Base-by-base conservation (phyloP, 2,113 vertebrate species). In the Silurus asotus region DNA sequence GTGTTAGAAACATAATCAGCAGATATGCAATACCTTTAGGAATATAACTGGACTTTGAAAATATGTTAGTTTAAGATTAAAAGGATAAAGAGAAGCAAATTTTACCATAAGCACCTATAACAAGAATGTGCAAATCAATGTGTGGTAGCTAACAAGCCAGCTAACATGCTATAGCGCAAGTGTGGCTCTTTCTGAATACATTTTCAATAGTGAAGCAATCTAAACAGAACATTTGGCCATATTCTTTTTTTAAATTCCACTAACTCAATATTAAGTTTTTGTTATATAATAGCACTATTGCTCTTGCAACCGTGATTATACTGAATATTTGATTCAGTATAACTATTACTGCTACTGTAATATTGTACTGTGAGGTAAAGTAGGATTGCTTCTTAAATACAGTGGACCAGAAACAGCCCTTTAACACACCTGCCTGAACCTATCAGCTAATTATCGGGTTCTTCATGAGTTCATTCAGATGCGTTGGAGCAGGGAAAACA, bases 391-490 rank as follows among this genome's bases (percentile, higher is more conserved):
- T 5, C 28, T 80, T 19, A 80, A 61, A 48, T 80, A 48, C 28
- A 83, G 4, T 58, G 76, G 20, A 45, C 48, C 59, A 65, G 48
- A 87, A 72, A 51, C 70, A 25, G 49, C 28, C 45, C 48, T 28
- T 83, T 56, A 67, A 8, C 37, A 48, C 70, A 83, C 70, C 70
- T 55, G 59, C 53, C 20, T 65, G 37, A 64, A 64, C 48, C 64
- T 58, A 53, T 82, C 49, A 65, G 59, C 65, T 65, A 23, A 87
- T 82, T 75, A 67, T 28, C 28, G 58, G 20, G 51, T 4, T 62
- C 79, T 55, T 86, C 69, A 59, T 28, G 48, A 59, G 67, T 28
- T 55, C 37, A 82, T 49, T 74, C 48, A 11, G 69, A 82, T 56
- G 69, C 45, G 85, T 53, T 48, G 37, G 15, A 65, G 49, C 25